These are phyloP conservation scores for Parnassius mnemosyne DNA, from an alignment of 2,888 invertebrate species.

Conservation along the genomic window DNA sequence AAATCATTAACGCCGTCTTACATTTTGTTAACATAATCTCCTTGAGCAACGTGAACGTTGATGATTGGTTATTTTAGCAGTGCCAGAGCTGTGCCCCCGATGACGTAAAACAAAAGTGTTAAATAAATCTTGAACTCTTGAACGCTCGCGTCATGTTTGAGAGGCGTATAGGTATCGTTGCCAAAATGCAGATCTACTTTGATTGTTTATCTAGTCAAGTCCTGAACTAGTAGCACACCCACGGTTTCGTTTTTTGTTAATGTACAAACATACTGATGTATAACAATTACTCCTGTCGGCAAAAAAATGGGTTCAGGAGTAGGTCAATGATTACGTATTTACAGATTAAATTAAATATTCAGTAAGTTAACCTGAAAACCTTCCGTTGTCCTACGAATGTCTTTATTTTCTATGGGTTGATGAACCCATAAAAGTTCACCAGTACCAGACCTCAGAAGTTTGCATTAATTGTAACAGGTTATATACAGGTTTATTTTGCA, in stretches of 20 bases:
- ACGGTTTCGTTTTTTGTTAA: neutral
- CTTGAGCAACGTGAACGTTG: conserved; percentile 1
- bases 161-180: conserved; percentile 17
- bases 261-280: too few relatives aligned
- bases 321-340: neutral
- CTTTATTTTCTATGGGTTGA: too few relatives aligned
- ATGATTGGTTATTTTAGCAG: conserved; percentile 23
- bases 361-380: too few relatives aligned
- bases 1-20: too few relatives aligned
- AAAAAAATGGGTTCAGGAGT: too few relatives aligned
- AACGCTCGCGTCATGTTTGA: conserved; percentile 19
- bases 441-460: too few relatives aligned
- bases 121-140: conserved; percentile 16
- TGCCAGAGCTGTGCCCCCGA: conserved; percentile 25
- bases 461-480: too few relatives aligned
- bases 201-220: conserved; percentile 20
- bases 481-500: too few relatives aligned
- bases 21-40: conserved; percentile 3
- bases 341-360: too few relatives aligned
- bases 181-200: conserved; percentile 20
- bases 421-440: too few relatives aligned
- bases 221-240: conserved; percentile 10
- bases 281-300: too few relatives aligned
- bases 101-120: conserved; percentile 27
- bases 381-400: too few relatives aligned